Conservation (phyloP, 2,113 vertebrate genomes). For the Columba janthina region DNA sequence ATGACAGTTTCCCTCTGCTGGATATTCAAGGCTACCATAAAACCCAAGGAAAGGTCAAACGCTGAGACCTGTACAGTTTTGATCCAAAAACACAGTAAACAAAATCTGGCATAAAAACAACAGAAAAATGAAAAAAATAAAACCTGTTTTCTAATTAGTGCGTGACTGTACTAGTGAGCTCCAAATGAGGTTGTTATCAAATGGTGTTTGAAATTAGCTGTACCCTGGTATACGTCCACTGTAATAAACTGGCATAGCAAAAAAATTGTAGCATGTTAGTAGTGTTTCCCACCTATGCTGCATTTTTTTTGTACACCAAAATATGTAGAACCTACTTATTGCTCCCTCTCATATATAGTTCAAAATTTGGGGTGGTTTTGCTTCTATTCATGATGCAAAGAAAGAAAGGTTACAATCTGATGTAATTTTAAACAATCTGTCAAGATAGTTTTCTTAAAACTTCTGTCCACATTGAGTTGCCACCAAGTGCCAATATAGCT, state of each 20-base stretch:
- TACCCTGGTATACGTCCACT: neutral
- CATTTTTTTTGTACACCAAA: neutral
- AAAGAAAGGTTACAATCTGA: neutral
- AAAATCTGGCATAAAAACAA: neutral
- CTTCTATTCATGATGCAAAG: neutral
- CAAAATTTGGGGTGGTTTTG: neutral
- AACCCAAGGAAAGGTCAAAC: neutral
- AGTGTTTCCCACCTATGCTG: neutral
- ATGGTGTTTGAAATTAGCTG: neutral
- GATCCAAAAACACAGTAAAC: neutral
- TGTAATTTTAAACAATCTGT: neutral
- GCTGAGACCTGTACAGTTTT: neutral
- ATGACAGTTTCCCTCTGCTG: neutral
- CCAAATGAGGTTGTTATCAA: neutral
- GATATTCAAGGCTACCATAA: neutral
- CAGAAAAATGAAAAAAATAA: neutral
- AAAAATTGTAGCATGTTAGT: neutral
- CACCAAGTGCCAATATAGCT: neutral
- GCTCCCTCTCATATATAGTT: neutral
- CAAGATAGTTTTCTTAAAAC: neutral
- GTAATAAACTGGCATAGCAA: neutral
- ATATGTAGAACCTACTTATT: neutral
- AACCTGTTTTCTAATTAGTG: neutral
- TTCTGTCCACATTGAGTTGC: neutral
- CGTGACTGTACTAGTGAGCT: neutral